Evolutionary conservation across 2,113 vertebrate species (phyloP), one percentile per base, ranked within the genome.

Genomic region (Diadophis punctatus): DNA sequence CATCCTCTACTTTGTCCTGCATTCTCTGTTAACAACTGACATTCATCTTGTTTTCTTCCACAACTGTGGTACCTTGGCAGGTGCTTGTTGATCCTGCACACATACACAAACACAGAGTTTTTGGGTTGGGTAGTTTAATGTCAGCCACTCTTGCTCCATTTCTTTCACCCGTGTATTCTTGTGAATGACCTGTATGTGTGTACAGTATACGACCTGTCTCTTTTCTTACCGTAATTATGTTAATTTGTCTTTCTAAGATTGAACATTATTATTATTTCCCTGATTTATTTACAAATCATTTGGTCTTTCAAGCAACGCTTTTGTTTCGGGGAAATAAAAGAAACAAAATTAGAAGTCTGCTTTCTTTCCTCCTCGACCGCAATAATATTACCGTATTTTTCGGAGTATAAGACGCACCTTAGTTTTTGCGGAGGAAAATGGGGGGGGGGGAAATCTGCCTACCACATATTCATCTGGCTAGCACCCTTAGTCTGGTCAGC

Each of bases 221-320:
- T 94, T 95, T 94, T 91, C 89, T 86, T 94, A 68, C 53, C 91
- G 43, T 1, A 58, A 58, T 46, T 25, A 8, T 25, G 9, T 58
- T 94, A 92, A 95, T 96, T 95, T 96, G 93, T 91, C 91, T 90
- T 95, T 87, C 11, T 90, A 91, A 95, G 87, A 84, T 74, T 85
- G 58, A 91, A 87, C 8, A 56, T 68, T 93, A 94, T 90, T 25
- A 20, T 90, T 92, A n/a, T 92, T 95, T 93, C 88, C 46, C 94
- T 94, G 91, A 91, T 94, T 93, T 60, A 93, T 39, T 95, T 94
- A 92, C 49, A 89, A 90, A 93, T 95, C 80, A 46, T 25, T 95
- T 92, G 60, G 88, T 12, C n/a, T 96, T 87, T 55, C 90, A 7
- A 95, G 46, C n/a, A 91, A 34, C 14, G 2, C 1, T 94, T 94